Conservation (phyloP, 2,797 vertebrate species). For the Oreochromis mossambicus region DNA sequence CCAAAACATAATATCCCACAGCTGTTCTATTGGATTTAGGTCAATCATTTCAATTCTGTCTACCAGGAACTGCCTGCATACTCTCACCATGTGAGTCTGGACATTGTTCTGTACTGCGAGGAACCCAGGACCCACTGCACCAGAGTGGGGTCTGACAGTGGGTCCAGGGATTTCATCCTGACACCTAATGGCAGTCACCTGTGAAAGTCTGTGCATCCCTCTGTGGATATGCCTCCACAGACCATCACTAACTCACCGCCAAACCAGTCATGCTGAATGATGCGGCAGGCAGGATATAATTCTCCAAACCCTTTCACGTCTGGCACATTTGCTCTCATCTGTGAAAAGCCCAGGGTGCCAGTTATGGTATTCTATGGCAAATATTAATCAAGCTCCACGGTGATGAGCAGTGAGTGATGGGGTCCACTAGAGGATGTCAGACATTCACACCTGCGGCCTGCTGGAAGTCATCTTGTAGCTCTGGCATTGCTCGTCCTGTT, state of each 20-base stretch:
- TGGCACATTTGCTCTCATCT: not conserved
- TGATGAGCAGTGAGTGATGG: not conserved
- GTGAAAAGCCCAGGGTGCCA: not conserved
- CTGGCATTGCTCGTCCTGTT: too few species aligned
- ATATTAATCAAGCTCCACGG: fast-evolving
- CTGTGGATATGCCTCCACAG: not conserved
- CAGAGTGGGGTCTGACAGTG: not conserved
- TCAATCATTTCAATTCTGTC: not conserved
- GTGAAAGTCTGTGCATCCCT: not conserved
- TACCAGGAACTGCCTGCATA: not conserved
- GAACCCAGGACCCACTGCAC: not conserved
- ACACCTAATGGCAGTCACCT: fast-evolving
- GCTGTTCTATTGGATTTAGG: not conserved
- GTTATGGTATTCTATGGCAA: not conserved
- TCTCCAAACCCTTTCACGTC: not conserved
- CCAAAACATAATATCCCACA: fast-evolving
- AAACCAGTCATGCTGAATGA: not conserved
- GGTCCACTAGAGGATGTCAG: too few species aligned
- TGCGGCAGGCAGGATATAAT: not conserved
- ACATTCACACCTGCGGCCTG: too few species aligned
- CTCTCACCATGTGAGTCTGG: not conserved
- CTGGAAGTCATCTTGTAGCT: too few species aligned
- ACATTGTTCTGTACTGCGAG: not conserved
- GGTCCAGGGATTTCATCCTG: not conserved
- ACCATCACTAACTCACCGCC: not conserved